phyloP scores from a whole-genome alignment of 2,113 vertebrate genomes.

The Athene noctua region DNA sequence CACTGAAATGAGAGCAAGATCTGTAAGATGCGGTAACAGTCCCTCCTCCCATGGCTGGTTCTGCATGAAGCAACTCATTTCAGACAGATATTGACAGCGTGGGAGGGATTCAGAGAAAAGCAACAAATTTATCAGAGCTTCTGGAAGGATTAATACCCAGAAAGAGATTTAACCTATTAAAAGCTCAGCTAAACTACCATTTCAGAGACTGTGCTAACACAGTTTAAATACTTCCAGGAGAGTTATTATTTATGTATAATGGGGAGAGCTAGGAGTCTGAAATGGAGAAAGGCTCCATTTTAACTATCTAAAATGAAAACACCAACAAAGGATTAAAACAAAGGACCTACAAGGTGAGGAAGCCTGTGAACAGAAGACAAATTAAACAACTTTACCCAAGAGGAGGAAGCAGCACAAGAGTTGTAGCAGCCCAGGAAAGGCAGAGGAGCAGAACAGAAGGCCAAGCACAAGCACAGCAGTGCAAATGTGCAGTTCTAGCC shows the following conservation, averaged over 20 bases:
- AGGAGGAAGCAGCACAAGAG: not conserved
- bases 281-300: slow-evolving; percentile 44
- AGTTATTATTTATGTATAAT: not conserved
- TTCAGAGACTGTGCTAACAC: not conserved
- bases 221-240: not conserved
- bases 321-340: not conserved
- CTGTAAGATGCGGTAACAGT: not conserved
- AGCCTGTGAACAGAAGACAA: not conserved
- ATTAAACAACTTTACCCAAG: not conserved
- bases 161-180: slow-evolving; percentile 42
- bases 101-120: slow-evolving; percentile 46
- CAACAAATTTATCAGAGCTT: slow-evolving; percentile 50
- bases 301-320: not conserved
- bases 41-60: slow-evolving; percentile 4
- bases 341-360: not conserved
- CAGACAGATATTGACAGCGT: slow-evolving; percentile 49
- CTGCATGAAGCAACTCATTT: slow-evolving; percentile 26
- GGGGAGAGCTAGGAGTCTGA: not conserved
- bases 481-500: fast-evolving
- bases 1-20: not conserved
- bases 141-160: slow-evolving; percentile 46
- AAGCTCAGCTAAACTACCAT: slow-evolving; percentile 40
- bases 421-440: not conserved
- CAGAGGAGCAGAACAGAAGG: not conserved
- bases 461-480: not conserved